Conservation (phyloP, 2,113 vertebrate genomes). For the Myrmecobius fasciatus region DNA sequence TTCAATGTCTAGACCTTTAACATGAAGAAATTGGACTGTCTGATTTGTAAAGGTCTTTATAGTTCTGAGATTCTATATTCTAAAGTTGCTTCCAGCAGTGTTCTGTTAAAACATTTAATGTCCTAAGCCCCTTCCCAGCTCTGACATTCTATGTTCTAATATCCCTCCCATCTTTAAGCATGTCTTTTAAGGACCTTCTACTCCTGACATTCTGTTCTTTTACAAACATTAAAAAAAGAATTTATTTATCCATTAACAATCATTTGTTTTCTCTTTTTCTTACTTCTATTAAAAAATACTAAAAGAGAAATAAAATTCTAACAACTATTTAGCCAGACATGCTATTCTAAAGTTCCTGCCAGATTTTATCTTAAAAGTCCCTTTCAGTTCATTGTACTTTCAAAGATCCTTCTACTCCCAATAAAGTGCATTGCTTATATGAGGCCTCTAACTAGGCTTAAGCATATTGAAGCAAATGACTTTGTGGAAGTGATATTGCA, state of each 20-base stretch:
- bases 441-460: not conserved
- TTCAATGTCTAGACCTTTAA: not conserved
- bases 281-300: not conserved
- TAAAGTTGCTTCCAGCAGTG: not conserved
- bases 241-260: not conserved
- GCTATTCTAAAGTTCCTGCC: not conserved
- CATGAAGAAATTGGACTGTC: not conserved
- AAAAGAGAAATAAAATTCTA: not conserved
- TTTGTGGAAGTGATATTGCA: not conserved
- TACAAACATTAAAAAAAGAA: not conserved
- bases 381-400: not conserved
- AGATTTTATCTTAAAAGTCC: not conserved
- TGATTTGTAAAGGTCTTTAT: not conserved
- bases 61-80: not conserved
- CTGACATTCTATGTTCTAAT: not conserved
- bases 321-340: not conserved
- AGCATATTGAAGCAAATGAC: not conserved
- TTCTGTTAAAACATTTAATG: not conserved
- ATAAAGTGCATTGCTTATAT: not conserved
- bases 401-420: not conserved
- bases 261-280: not conserved
- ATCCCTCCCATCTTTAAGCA: not conserved
- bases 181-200: not conserved
- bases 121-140: not conserved
- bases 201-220: not conserved